Conservation (phyloP, 2,113 vertebrate genomes). For the Onychorhynchus coronatus region DNA sequence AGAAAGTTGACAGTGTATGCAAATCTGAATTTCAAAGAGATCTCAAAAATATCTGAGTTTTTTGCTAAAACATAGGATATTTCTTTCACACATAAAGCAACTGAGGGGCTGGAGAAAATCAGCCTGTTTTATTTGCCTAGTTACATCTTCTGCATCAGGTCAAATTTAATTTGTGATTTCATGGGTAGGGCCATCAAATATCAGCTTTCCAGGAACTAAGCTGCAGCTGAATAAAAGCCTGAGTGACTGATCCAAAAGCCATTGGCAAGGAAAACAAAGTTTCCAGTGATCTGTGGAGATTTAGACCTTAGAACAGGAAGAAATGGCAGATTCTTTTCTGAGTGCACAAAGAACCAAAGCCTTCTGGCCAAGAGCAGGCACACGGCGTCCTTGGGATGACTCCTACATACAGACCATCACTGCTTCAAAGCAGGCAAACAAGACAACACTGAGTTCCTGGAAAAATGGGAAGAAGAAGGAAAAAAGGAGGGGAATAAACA, state of each 20-base stretch:
- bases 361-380: background rate
- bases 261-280: background rate
- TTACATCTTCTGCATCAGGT: background rate
- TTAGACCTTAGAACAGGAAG: background rate
- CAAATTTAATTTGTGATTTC: background rate
- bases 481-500: background rate
- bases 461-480: background rate
- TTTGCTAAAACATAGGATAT: background rate
- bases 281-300: background rate
- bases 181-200: background rate
- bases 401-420: background rate
- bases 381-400: rapidly evolving
- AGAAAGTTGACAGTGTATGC: background rate
- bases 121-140: background rate
- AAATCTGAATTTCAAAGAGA: background rate
- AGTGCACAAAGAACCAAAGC: background rate
- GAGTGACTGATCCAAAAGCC: background rate
- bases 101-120: background rate
- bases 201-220: background rate
- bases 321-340: background rate
- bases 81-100: background rate
- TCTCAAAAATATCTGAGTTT: background rate
- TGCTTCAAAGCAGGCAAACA: background rate
- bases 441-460: background rate
- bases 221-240: background rate